Evolutionary conservation across 2,113 vertebrate species (phyloP).

Genomic region (Octodon degus): DNA sequence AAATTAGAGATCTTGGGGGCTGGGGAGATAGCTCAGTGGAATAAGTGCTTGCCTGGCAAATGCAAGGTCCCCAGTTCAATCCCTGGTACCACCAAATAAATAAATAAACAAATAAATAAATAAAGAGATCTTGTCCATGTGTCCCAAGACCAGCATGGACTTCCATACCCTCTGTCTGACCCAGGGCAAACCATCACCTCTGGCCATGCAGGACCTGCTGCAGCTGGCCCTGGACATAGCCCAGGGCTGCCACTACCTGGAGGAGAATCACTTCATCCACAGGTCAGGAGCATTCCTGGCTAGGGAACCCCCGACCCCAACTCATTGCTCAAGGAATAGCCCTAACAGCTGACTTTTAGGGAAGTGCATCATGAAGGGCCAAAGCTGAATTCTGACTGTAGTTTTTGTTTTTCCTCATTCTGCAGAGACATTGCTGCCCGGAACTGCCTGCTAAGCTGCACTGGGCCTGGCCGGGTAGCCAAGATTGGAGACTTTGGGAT

Average conservation of each 20-base stretch:
- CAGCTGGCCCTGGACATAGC: slow-evolving; percentile 92
- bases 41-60: too few relatives aligned
- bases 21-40: too few relatives aligned
- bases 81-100: too few relatives aligned
- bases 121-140: background rate
- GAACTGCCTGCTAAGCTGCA: slow-evolving; percentile 94
- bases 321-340: background rate
- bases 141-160: background rate
- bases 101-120: background rate
- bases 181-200: slow-evolving; percentile 90
- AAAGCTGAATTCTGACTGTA: background rate
- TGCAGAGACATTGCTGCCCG: slow-evolving; percentile 94
- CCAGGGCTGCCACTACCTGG: slow-evolving; percentile 93
- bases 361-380: background rate
- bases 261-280: slow-evolving; percentile 97
- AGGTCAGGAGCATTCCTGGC: slow-evolving; percentile 83
- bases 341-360: background rate
- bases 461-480: slow-evolving; percentile 90
- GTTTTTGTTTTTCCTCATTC: background rate
- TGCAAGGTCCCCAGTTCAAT: too few relatives aligned
- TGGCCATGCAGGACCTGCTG: slow-evolving; percentile 93
- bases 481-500: slow-evolving; percentile 97
- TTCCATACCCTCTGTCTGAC: slow-evolving; percentile 15
- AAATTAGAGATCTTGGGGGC: background rate
- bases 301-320: background rate